phyloP scores from a whole-genome alignment of 2,113 vertebrate genomes.

The Spermophilus dauricus region DNA sequence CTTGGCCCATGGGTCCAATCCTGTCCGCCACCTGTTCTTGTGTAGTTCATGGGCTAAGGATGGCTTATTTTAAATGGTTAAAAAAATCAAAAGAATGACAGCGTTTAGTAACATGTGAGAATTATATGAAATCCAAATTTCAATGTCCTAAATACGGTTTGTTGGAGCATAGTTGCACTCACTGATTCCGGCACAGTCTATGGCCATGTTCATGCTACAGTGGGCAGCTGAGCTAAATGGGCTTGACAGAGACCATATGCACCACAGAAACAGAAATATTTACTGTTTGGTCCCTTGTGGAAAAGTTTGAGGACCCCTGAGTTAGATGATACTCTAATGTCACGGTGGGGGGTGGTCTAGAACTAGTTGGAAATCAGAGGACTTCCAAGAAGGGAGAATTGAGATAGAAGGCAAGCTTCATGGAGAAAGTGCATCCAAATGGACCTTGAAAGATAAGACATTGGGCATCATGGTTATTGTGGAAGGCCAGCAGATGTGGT shows the following conservation, averaged over 20 bases:
- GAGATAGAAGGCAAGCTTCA: background rate
- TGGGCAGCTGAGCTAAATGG: background rate
- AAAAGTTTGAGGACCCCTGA: background rate
- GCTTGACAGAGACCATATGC: conserved; percentile 54
- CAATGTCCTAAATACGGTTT: background rate
- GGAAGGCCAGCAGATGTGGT: background rate
- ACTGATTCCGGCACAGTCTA: background rate
- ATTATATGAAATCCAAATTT: conserved; percentile 27
- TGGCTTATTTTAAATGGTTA: background rate
- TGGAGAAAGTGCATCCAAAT: background rate
- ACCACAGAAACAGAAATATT: background rate
- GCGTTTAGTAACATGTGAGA: background rate
- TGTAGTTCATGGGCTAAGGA: background rate
- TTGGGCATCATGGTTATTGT: fast-evolving
- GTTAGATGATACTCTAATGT: background rate
- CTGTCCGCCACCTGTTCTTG: background rate
- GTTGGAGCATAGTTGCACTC: background rate
- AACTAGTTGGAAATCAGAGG: background rate
- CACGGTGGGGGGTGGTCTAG: background rate
- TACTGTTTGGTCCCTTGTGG: background rate
- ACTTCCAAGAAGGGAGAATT: background rate
- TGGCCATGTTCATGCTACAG: background rate
- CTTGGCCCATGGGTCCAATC: background rate
- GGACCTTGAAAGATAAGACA: background rate
- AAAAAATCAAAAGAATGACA: background rate